Evolutionary conservation across 2,888 invertebrate species (phyloP).

Genomic region (Cancer borealis): DNA sequence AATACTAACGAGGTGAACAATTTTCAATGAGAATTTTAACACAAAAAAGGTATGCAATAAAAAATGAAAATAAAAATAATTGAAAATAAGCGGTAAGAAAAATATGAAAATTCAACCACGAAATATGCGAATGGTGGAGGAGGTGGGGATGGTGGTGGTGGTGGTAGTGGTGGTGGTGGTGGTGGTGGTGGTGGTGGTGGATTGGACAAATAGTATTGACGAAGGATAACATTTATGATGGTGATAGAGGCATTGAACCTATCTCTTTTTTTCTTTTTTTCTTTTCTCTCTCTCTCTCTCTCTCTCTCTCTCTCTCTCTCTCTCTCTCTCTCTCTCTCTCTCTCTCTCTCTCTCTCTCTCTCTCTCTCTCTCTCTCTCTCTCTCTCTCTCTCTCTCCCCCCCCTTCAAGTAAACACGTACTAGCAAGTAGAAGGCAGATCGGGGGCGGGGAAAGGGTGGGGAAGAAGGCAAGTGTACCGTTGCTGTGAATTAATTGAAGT

Average conservation of each 20-base stretch:
- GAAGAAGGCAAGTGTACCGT: background rate
- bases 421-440: background rate
- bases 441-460: background rate
- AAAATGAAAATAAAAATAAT: no score
- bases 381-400: background rate
- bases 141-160: no score
- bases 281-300: background rate
- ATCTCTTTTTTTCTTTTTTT: background rate
- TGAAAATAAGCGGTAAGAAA: no score
- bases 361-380: slow-evolving; percentile 20
- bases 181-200: no score
- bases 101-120: no score
- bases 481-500: background rate
- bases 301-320: background rate
- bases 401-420: background rate
- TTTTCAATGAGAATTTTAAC: background rate
- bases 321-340: background rate
- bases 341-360: background rate
- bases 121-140: no score
- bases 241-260: no score
- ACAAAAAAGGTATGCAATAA: background rate
- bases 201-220: no score
- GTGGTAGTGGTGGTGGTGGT: no score
- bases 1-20: background rate
- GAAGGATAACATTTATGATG: no score